Evolutionary conservation across 2,888 invertebrate genomes (phyloP).

Genomic region (Achlya flavicornis): DNA sequence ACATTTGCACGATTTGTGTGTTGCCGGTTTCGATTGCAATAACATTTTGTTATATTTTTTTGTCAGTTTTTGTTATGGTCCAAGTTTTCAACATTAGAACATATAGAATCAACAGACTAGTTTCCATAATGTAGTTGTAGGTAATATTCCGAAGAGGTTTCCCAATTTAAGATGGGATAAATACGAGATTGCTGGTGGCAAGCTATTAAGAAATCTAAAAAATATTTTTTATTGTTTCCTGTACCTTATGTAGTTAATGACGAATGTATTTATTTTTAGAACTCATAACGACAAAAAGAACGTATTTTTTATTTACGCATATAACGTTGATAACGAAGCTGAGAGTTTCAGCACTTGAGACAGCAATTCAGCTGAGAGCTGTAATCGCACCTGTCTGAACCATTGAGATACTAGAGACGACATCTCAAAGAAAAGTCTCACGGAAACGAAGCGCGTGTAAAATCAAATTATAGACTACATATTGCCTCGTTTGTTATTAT

Average conservation of each 20-base stretch:
- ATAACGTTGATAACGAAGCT: not conserved
- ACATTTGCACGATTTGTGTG: not conserved
- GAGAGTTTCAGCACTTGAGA: not conserved
- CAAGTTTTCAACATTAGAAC: no score
- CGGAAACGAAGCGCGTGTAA: not conserved
- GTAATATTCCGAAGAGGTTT: no score
- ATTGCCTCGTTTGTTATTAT: not conserved
- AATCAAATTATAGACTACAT: not conserved
- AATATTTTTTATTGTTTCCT: no score
- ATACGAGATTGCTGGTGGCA: no score
- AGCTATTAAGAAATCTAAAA: no score
- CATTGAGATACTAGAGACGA: not conserved
- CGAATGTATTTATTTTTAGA: no score
- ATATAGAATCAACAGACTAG: no score
- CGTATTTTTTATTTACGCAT: not conserved
- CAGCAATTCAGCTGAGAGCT: not conserved
- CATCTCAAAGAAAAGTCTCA: not conserved
- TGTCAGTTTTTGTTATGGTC: no score
- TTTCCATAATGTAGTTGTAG: no score
- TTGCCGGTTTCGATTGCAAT: not conserved
- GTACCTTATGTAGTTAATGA: no score
- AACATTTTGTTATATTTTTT: not conserved
- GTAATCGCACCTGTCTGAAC: conserved; percentile 2
- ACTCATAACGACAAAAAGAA: no score
- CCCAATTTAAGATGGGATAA: no score